Base-by-base conservation (phyloP, 2,113 vertebrate species). In the Oncorhynchus mykiss region DNA sequence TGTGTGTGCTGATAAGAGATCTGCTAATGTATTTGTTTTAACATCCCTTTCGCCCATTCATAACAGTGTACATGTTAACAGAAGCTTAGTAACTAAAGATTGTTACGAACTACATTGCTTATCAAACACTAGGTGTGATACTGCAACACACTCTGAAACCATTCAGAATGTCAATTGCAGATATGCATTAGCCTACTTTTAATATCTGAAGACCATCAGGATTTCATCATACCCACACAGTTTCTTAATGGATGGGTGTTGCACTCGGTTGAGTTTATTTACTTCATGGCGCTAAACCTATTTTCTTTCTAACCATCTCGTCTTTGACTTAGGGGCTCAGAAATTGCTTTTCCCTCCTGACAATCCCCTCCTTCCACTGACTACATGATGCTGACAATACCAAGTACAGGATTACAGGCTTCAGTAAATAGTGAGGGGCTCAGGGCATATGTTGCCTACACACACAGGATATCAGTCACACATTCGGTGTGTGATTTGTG, bases 41-140 rank as follows among this genome's bases (percentile, higher is more conserved):
- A 18, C 4, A 51, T 14, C n/a, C 12, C 70, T 78, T 75, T 59
- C 18, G 45, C 70, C 64, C 74, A 22, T 22, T 62, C 5, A 0
- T 73, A 72, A 59, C 70, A 66, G 48, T 51, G 27, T 76, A 49
- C 82, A 76, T 78, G 87, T 70, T 78, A 88, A 83, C 86, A 78
- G 48, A 69, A 83, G 81, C 86, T 84, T 74, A 60, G 60, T 77
- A 54, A 66, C 80, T 84, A 88, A 86, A 77, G 25, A 25, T 12
- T 62, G 67, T 72, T 49, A 86, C 81, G 82, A 81, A 82, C 82
- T 67, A 79, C 68, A 70, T 1, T 68, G 65, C 29, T 29, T 22
- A 48, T 72, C 45, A 51, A 18, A 73, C 67, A 20, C 49, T 70
- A 3, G 9, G 70, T 78, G 29, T 18, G 65, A 24, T 31, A 71